Conservation (phyloP, 1,140 invertebrate species). For the Matsumurasca onukii region DNA sequence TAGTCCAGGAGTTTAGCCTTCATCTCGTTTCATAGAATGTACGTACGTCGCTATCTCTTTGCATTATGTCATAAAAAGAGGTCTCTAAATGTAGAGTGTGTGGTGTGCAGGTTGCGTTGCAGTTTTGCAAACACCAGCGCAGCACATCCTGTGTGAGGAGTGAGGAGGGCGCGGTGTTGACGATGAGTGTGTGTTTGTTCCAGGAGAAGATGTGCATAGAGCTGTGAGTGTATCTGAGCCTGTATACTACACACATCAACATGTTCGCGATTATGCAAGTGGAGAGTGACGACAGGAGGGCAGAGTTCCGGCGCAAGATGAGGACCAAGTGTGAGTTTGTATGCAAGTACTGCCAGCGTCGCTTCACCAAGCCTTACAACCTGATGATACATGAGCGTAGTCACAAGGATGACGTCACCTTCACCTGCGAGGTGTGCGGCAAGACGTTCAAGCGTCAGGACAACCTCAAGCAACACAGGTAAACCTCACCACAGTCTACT, state of each 20-base stretch:
- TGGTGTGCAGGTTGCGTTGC: not conserved
- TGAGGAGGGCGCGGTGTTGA: not conserved
- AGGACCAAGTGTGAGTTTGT: constrained; percentile 96
- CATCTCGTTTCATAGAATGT: too few relatives aligned
- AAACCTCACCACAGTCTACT: constrained; percentile 29
- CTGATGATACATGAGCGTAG: constrained; percentile 98
- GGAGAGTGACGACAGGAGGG: constrained; percentile 85
- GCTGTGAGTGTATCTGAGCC: not conserved
- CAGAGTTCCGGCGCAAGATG: constrained; percentile 92
- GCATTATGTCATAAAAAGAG: too few relatives aligned
- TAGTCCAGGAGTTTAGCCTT: too few relatives aligned
- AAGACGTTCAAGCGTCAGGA: constrained; percentile 98
- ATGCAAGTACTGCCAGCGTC: constrained; percentile 97
- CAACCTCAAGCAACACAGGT: constrained; percentile 95
- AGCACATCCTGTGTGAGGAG: not conserved
- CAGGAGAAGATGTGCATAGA: not conserved
- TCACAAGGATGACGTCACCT: constrained; percentile 97
- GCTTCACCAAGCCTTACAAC: constrained; percentile 99
- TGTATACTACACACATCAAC: constrained; percentile 48
- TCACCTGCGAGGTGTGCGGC: constrained; percentile 97
- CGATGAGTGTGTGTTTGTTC: not conserved
- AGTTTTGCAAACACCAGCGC: not conserved
- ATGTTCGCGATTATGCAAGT: constrained; percentile 87
- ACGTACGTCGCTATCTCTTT: too few relatives aligned
- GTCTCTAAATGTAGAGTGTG: too few relatives aligned